Conservation (phyloP, 2,113 vertebrate genomes). For the Herpetotheres cachinnans region DNA sequence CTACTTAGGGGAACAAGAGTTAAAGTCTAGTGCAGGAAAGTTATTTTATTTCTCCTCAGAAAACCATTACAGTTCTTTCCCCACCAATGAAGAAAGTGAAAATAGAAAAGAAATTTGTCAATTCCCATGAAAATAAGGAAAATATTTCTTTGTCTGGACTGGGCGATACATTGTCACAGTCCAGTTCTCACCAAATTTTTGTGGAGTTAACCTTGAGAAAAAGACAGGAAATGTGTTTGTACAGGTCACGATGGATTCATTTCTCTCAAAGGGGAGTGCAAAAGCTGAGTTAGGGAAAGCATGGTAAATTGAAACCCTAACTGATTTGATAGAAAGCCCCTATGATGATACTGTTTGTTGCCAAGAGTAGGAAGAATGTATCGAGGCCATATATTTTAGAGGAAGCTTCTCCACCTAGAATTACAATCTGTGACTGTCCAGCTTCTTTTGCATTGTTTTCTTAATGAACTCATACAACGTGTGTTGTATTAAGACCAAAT, state of each 20-base stretch:
- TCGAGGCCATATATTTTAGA: not conserved
- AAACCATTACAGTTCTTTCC: not conserved
- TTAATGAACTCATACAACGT: not conserved
- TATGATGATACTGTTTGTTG: not conserved
- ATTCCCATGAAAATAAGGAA: not conserved
- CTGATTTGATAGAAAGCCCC: not conserved
- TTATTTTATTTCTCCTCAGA: not conserved
- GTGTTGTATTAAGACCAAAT: not conserved
- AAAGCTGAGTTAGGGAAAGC: not conserved
- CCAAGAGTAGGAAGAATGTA: not conserved
- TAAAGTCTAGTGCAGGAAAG: not conserved
- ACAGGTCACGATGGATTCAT: not conserved
- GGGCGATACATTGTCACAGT: not conserved
- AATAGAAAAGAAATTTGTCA: not conserved
- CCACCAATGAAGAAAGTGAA: not conserved
- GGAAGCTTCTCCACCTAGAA: not conserved
- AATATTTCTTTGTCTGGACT: not conserved
- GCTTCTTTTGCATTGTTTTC: not conserved
- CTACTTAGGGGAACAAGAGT: not conserved
- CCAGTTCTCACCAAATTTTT: not conserved
- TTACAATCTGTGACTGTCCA: not conserved
- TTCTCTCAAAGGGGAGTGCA: not conserved
- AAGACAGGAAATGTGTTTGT: not conserved
- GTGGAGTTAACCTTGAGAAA: not conserved
- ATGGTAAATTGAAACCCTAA: not conserved